phyloP scores from a whole-genome alignment of 2,113 vertebrate genomes.

The Morone saxatilis region DNA sequence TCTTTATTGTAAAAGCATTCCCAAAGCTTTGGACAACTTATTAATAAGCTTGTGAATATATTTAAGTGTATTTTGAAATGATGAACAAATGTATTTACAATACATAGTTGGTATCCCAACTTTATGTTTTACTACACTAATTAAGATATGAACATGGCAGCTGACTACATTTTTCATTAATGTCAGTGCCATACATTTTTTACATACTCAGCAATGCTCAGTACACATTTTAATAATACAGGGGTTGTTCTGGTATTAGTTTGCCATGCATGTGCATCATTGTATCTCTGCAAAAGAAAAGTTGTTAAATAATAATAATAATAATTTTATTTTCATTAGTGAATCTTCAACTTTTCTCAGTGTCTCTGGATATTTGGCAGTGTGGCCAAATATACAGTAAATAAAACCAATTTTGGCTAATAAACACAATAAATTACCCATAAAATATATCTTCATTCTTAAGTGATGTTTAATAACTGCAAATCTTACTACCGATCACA shows the following conservation, averaged over 20 bases:
- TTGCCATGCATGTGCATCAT: no score
- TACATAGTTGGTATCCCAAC: not conserved
- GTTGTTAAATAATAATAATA: not conserved
- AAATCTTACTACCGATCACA: not conserved
- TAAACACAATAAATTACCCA: not conserved
- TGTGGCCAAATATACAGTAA: not conserved
- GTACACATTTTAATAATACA: not conserved
- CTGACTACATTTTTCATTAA: not conserved
- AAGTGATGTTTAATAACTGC: not conserved
- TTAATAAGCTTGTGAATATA: slow-evolving; percentile 10
- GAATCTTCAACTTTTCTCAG: not conserved
- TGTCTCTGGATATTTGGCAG: not conserved
- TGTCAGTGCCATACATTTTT: not conserved
- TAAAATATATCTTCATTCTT: not conserved
- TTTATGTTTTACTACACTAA: not conserved
- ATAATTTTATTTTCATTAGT: not conserved
- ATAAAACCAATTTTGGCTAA: not conserved
- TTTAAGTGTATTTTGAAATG: not conserved
- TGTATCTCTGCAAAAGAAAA: not conserved
- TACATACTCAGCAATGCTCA: not conserved
- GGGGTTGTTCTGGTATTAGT: not conserved
- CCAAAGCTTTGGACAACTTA: not conserved
- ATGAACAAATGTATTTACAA: not conserved
- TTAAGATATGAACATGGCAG: not conserved
- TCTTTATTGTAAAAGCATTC: not conserved